Evolutionary conservation across 2,797 vertebrate genomes (phyloP), one percentile per base, ranked within the genome.

Genomic region (Melopsittacus undulatus): DNA sequence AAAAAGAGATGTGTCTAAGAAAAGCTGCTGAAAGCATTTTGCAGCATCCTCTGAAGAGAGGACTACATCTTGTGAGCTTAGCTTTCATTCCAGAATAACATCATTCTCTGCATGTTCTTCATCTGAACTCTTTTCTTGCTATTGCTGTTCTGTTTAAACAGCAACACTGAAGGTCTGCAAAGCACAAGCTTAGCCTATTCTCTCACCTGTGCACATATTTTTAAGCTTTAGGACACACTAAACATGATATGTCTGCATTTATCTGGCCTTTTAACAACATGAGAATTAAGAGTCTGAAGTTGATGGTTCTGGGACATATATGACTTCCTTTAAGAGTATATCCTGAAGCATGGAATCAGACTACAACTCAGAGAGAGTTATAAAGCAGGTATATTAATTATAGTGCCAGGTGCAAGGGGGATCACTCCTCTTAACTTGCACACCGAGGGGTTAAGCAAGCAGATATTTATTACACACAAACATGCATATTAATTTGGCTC

Each of bases 131-230:
- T 78, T 56, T 36, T 81, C 74, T 59, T 81, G 7, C 83, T 49
- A 14, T 22, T 91, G 70, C 77, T 89, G 0, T 57, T 91, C 75
- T 95, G 8, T 95, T 96, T 92, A 89, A 91, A 62, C 79, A 80
- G 54, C 36, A 40, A 81, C 85, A 42, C 79, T 66, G 54, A 85
- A 73, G 34, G 30, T 34, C 62, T 43, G 48, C 40, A 64, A 66
- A 43, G 29, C 27, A 84, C 56, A 74, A 15, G 6, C 9, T 30
- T 13, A n/a, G 49, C 34, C 29, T 81, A 5, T 36, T 80, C n/a
- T 87, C 20, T 45, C 46, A 48, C 14, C 49, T 68, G 32, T 84
- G n/a, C 16, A 8, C 10, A 5, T 7, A 10, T 4, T 56, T 70
- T 68, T 46, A 56, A 87, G 38, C 21, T 38, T 80, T 66, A 73